phyloP scores from a whole-genome alignment of 2,797 vertebrate species.

The Cirrhinus mrigala region DNA sequence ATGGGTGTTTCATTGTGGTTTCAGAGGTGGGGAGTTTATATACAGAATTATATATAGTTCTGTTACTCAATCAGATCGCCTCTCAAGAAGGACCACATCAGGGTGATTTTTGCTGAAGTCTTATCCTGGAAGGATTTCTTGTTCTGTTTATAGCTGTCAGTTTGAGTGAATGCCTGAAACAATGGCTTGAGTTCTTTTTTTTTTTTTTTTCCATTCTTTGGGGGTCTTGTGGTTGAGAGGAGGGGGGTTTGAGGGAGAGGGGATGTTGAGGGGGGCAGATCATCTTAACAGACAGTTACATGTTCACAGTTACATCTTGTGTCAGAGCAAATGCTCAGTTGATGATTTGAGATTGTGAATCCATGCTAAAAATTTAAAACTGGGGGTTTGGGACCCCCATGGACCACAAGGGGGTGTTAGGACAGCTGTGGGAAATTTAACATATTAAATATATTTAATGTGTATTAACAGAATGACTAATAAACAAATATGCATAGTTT shows the following conservation, averaged over 20 bases:
- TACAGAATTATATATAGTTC: too few species aligned
- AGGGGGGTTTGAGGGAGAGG: neutral
- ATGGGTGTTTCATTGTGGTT: neutral
- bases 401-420: neutral
- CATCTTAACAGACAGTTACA: slow-evolving; percentile 15
- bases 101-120: neutral
- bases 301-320: neutral
- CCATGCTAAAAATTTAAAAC: neutral
- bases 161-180: neutral
- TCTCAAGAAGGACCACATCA: neutral
- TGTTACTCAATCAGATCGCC: neutral
- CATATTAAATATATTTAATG: neutral
- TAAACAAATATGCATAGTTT: neutral
- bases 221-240: slow-evolving; percentile 24
- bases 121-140: neutral
- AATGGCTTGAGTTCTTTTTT: neutral
- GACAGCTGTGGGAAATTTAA: neutral
- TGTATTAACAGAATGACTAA: neutral
- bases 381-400: neutral
- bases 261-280: neutral
- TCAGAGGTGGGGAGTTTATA: neutral
- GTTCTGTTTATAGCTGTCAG: neutral
- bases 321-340: neutral
- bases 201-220: neutral
- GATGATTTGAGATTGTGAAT: neutral